A percentile compares a stretch with the other conserved stretches of the same genome.
Evolutionary conservation across 2,113 vertebrate species (phyloP).

Genomic region (Blennius ocellaris): DNA sequence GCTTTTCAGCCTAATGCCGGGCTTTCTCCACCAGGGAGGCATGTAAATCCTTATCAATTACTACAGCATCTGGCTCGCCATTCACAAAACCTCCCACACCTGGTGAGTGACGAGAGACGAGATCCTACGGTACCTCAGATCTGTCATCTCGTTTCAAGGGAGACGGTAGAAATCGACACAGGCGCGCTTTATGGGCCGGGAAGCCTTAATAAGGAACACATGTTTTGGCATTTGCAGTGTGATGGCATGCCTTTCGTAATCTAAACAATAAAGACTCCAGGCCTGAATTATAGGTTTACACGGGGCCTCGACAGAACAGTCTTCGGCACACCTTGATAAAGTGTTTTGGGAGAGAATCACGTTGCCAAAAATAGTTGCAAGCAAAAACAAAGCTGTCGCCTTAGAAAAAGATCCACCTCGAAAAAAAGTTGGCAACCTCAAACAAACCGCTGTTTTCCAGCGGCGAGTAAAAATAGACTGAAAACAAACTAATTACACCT

Average conservation of each 20-base stretch:
- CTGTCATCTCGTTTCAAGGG: constrained; percentile 62
- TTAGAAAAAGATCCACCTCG: constrained; percentile 37
- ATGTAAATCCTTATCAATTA: constrained; percentile 68
- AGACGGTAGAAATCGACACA: constrained; percentile 70
- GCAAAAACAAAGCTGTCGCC: constrained; percentile 56
- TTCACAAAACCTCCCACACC: constrained; percentile 68
- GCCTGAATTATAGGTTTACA: constrained; percentile 45
- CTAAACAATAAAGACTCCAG: not conserved
- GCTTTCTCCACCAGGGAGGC: constrained; percentile 45
- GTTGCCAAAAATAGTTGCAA: constrained; percentile 58
- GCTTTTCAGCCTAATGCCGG: constrained; percentile 44
- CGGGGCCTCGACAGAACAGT: constrained; percentile 26
- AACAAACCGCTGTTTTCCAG: constrained; percentile 37
- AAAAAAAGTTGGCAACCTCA: constrained; percentile 38
- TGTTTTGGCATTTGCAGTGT: constrained; percentile 40
- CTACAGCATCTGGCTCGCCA: constrained; percentile 53
- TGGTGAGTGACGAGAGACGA: constrained; percentile 71
- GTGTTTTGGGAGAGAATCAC: constrained; percentile 44
- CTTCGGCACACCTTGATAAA: constrained; percentile 56
- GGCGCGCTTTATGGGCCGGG: constrained; percentile 48
- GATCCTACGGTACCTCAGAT: constrained; percentile 60
- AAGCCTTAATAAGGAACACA: constrained; percentile 68
- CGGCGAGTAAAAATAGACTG: constrained; percentile 38
- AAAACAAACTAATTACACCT: constrained; percentile 61
- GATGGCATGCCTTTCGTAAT: constrained; percentile 18